These are phyloP conservation scores for Macrobrachium nipponense DNA, from an alignment of 1,140 invertebrate species.

Conservation along the genomic window DNA sequence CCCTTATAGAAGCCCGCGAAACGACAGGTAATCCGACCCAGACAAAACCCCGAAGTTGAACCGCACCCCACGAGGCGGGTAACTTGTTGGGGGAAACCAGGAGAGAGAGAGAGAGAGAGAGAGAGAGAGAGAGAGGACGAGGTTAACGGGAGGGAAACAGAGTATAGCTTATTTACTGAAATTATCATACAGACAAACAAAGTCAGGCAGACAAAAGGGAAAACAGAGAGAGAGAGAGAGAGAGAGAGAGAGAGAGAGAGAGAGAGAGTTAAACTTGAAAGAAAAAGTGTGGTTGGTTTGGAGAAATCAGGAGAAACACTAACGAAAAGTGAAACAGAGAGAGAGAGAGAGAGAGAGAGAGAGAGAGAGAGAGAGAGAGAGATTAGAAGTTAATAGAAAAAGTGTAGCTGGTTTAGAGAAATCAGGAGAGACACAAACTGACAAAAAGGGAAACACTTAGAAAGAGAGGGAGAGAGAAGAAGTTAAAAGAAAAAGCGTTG, in stretches of 20 bases:
- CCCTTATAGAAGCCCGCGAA: slow-evolving; percentile 41
- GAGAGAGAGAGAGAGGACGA: slow-evolving; percentile 1
- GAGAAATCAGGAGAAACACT: not conserved
- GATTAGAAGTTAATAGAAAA: no score
- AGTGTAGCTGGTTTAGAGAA: not conserved
- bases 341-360: not conserved
- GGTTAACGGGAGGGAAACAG: not conserved
- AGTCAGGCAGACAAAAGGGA: no score
- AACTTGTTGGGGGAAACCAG: not conserved
- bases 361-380: slow-evolving; percentile 4
- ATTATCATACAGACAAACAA: no score
- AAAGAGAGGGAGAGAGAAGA: slow-evolving; percentile 3
- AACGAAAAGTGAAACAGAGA: no score
- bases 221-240: slow-evolving; percentile 19
- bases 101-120: slow-evolving; percentile 6
- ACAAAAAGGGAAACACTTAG: not conserved
- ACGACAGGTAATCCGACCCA: slow-evolving; percentile 44
- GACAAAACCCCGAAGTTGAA: slow-evolving; percentile 32
- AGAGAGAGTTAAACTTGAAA: not conserved
- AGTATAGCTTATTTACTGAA: no score
- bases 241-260: not conserved
- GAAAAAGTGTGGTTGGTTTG: not conserved
- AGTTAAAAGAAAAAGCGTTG: no score
- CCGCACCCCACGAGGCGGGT: slow-evolving; percentile 31
- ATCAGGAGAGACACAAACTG: not conserved